Conservation (phyloP, 2,113 vertebrate species). For the Paralichthys olivaceus region DNA sequence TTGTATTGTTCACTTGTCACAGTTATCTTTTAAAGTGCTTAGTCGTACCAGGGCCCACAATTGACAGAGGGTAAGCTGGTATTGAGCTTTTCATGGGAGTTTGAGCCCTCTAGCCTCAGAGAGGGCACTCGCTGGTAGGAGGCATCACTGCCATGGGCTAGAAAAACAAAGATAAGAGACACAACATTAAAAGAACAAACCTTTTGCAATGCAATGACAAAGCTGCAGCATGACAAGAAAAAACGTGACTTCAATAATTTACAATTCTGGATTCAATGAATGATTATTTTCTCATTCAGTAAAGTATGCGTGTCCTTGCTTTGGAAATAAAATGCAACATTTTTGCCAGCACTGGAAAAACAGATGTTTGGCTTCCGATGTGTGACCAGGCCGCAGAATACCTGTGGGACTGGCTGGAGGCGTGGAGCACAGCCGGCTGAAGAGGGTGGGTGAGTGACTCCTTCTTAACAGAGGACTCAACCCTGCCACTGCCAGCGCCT, state of each 20-base stretch:
- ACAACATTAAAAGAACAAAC: not conserved
- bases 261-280: not conserved
- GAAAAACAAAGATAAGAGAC: not conserved
- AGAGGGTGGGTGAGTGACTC: conserved; percentile 91
- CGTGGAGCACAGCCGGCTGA: conserved; percentile 88
- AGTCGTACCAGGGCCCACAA: conserved; percentile 83
- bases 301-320: not conserved
- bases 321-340: not conserved
- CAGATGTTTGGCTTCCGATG: not conserved
- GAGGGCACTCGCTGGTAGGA: conserved; percentile 85
- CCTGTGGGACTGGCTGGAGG: conserved; percentile 88
- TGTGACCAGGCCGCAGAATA: conserved; percentile 19
- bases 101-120: conserved; percentile 85
- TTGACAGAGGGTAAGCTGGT: conserved; percentile 95
- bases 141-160: conserved; percentile 79
- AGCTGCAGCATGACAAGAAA: not conserved
- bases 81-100: conserved; percentile 94
- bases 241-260: not conserved
- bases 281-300: not conserved
- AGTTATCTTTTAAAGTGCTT: not conserved
- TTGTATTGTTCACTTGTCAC: not conserved
- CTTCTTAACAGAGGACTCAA: conserved; percentile 93
- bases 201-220: not conserved
- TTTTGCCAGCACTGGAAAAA: not conserved
- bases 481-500: conserved; percentile 93